Evolutionary conservation across 2,113 vertebrate species (phyloP).

Genomic region (Platysteira castanea): DNA sequence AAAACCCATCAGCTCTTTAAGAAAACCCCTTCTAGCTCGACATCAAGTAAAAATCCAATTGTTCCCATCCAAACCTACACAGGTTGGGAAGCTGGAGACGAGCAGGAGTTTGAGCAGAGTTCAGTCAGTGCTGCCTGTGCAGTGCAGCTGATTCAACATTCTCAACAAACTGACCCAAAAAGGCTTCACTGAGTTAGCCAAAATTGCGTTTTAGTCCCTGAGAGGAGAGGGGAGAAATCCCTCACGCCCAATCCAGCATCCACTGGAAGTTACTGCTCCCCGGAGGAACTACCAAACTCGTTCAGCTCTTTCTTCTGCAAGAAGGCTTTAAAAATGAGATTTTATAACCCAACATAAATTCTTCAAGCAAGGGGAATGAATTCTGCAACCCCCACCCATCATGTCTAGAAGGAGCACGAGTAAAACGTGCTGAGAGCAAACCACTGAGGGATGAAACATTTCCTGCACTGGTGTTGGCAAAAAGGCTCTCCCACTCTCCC

Average conservation of each 20-base stretch:
- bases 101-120: not conserved
- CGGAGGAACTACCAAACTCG: not conserved
- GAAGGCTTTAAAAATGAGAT: not conserved
- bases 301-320: not conserved
- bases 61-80: not conserved
- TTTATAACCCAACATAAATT: not conserved
- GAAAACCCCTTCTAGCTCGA: not conserved
- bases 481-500: not conserved
- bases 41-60: not conserved
- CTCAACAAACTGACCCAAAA: not conserved
- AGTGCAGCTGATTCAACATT: not conserved
- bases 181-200: not conserved
- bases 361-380: not conserved
- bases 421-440: not conserved
- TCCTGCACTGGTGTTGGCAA: not conserved
- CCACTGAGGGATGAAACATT: not conserved
- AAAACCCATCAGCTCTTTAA: not conserved
- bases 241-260: accelerated
- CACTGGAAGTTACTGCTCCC: not conserved
- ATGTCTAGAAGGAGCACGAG: not conserved
- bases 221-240: not conserved
- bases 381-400: not conserved
- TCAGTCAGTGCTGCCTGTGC: not conserved
- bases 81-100: not conserved
- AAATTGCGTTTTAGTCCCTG: not conserved